phyloP scores from a whole-genome alignment of 2,888 invertebrate genomes.

The Acanthosoma haemorrhoidale region DNA sequence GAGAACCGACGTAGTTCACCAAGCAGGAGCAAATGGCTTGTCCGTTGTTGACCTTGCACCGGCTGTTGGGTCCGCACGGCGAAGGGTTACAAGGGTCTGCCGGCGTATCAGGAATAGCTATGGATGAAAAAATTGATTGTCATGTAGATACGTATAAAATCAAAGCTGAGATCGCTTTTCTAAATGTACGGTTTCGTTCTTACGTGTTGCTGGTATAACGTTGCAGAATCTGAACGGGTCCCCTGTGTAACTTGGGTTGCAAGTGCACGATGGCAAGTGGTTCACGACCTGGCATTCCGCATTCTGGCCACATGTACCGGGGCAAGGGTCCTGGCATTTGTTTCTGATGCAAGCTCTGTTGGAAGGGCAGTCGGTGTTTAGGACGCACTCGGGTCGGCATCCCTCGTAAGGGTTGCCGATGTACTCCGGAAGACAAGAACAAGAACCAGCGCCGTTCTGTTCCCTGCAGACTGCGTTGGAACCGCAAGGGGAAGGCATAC shows the following conservation, averaged over 20 bases:
- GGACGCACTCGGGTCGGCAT: slow-evolving; percentile 74
- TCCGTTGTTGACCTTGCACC: slow-evolving; percentile 59
- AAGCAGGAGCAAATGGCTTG: slow-evolving; percentile 65
- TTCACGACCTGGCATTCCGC: slow-evolving; percentile 69
- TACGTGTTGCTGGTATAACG: not conserved
- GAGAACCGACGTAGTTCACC: slow-evolving; percentile 63
- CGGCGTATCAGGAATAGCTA: slow-evolving; percentile 40
- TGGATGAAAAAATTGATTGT: not conserved
- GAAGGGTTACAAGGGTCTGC: slow-evolving; percentile 57
- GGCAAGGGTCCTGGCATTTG: slow-evolving; percentile 73
- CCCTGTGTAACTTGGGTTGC: slow-evolving; percentile 60
- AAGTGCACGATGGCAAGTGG: slow-evolving; percentile 70
- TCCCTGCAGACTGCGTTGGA: slow-evolving; percentile 68
- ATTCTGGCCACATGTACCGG: slow-evolving; percentile 66
- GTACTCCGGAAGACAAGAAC: slow-evolving; percentile 67
- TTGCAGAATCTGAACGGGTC: slow-evolving; percentile 64
- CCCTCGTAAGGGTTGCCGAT: slow-evolving; percentile 66
- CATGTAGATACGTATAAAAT: not conserved
- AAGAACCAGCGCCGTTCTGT: slow-evolving; percentile 64
- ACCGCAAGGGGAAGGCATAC: slow-evolving; percentile 67
- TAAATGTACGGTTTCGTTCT: not conserved
- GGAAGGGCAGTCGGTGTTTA: slow-evolving; percentile 67
- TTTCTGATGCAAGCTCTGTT: slow-evolving; percentile 69
- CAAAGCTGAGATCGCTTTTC: not conserved
- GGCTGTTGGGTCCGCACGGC: slow-evolving; percentile 66